Percentiles rank a stretch among this genome's conserved stretches.
Evolutionary conservation across 2,888 invertebrate species (phyloP).

Genomic region (Eucriotettix oculatus): DNA sequence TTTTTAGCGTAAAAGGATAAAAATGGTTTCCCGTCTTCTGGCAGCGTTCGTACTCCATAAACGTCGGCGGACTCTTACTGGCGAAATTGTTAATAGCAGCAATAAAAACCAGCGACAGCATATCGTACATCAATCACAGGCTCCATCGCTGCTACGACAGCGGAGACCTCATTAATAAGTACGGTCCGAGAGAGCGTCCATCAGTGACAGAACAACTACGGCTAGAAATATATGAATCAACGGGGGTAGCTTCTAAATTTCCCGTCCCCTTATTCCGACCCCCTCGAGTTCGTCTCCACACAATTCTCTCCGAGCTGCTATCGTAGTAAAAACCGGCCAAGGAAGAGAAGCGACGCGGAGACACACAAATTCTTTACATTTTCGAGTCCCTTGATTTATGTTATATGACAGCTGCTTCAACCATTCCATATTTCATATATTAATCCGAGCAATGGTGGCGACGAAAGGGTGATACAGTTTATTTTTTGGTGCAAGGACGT

Average conservation of each 20-base stretch:
- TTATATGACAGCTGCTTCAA: conserved; percentile 10
- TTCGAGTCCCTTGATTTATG: conserved; percentile 10
- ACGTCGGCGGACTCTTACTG: not conserved
- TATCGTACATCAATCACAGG: not conserved
- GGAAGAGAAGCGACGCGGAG: not conserved
- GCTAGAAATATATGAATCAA: not conserved
- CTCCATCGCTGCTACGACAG: not conserved
- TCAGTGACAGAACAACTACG: not conserved
- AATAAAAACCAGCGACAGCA: not conserved
- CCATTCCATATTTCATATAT: conserved; percentile 11
- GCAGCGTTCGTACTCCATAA: not conserved
- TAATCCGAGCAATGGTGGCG: conserved; percentile 8
- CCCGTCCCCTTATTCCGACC: not conserved
- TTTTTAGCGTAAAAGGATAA: too few species aligned
- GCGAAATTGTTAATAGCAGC: not conserved
- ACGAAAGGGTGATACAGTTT: conserved; percentile 1
- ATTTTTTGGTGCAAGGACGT: not conserved
- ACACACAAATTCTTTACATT: not conserved
- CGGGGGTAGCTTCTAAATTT: not conserved
- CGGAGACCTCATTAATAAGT: not conserved
- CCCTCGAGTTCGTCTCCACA: not conserved
- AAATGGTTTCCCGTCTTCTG: too few species aligned
- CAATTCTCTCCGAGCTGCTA: not conserved
- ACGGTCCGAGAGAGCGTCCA: not conserved
- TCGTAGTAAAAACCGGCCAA: not conserved